Conservation (phyloP, 30 jellyfish, hydroid and myxozoan species). For the Hydractinia symbiolongicarpus region DNA sequence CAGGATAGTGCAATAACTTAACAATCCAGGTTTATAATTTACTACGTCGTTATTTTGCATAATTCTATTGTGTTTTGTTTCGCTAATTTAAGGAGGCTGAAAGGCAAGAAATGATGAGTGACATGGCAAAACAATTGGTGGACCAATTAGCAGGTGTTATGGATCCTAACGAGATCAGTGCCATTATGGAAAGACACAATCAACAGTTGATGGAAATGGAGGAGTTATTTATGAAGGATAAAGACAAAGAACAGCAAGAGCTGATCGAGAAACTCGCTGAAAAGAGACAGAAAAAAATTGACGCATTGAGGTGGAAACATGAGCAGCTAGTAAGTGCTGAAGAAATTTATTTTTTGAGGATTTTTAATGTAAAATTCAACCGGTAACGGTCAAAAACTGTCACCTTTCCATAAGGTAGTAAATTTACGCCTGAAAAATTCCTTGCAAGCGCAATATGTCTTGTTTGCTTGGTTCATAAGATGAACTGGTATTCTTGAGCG, state of each 20-base stretch:
- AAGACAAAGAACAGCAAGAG: constrained; percentile 46
- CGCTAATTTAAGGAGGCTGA: constrained; percentile 42
- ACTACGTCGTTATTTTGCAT: too few relatives aligned
- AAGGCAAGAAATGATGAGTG: constrained; percentile 54
- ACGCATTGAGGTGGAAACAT: constrained; percentile 58
- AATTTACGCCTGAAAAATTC: too few relatives aligned
- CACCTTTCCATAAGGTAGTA: too few relatives aligned
- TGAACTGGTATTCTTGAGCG: too few relatives aligned
- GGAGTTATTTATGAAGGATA: constrained; percentile 33
- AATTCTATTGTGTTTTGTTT: background rate
- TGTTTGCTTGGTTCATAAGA: too few relatives aligned
- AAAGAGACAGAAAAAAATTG: constrained; percentile 49
- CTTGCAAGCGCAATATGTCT: too few relatives aligned
- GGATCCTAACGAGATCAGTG: constrained; percentile 51
- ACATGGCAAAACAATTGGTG: constrained; percentile 59
- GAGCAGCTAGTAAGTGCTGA: constrained; percentile 50
- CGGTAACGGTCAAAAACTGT: too few relatives aligned
- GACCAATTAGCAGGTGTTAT: constrained; percentile 65
- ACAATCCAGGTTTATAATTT: too few relatives aligned
- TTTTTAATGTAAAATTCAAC: too few relatives aligned
- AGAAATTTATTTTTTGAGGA: background rate
- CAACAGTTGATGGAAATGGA: constrained; percentile 43
- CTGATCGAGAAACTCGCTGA: constrained; percentile 62
- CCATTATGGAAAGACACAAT: constrained; percentile 61
- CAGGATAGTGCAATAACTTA: too few relatives aligned